Percentiles rank a stretch among this genome's conserved stretches.
These are phyloP conservation scores for Orientallactaga sibirica DNA, from an alignment of 2,797 vertebrate species.

Conservation along the genomic window DNA sequence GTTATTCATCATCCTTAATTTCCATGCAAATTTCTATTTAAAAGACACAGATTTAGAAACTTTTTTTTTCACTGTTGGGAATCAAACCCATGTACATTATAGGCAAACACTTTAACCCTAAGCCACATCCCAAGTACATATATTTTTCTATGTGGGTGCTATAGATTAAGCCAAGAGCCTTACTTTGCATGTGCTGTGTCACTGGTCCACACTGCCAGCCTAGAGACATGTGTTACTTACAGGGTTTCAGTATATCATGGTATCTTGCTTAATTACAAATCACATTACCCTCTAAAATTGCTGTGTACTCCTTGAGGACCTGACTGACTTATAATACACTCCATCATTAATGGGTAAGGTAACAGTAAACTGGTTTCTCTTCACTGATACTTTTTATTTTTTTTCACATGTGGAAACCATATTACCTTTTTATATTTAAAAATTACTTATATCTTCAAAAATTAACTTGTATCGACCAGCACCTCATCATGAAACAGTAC, in stretches of 20 bases:
- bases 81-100: neutral
- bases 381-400: neutral
- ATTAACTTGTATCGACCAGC: too few relatives aligned
- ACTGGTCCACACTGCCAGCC: neutral
- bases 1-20: conserved; percentile 51
- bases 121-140: neutral
- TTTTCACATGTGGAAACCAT: conserved; percentile 38
- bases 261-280: conserved; percentile 39
- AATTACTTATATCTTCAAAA: neutral
- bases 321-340: conserved; percentile 15
- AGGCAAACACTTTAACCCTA: neutral
- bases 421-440: conserved; percentile 36
- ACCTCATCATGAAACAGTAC: too few relatives aligned
- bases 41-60: neutral
- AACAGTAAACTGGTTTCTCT: neutral
- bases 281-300: neutral
- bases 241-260: neutral
- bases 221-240: neutral
- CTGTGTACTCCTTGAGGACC: neutral
- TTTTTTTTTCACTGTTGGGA: neutral
- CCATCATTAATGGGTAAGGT: conserved; percentile 7
- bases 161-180: neutral
- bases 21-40: neutral
- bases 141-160: neutral
- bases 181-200: neutral